Evolutionary conservation across 2,888 invertebrate genomes (phyloP), one percentile per base, ranked within the genome.

Genomic region (Volucella inflata): DNA sequence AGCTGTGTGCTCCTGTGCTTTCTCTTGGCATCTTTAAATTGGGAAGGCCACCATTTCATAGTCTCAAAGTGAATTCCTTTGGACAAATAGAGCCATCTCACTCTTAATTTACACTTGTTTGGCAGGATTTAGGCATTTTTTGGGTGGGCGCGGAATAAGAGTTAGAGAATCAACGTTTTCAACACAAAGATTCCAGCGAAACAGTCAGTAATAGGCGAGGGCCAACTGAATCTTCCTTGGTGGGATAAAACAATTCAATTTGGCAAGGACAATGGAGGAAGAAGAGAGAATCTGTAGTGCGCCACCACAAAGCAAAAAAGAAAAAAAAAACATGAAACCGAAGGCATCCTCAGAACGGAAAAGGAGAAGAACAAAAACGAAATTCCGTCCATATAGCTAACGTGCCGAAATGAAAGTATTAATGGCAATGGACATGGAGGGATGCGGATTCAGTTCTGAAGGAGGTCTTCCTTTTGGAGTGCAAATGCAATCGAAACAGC

Each of bases 71-170:
- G 48, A 76, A 70, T 71, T 77, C 65, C 50, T n/a, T 57, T 46
- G 16, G 30, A 60, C 46, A 65, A 59, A 57, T 48, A 36, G 38
- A 71, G 53, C 67, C 82, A 67, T 60, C 77, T 50, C 40, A 36
- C 16, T 71, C 82, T 77, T 82, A 76, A 82, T 82, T 77, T 77
- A 71, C 82, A 77, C 82, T 82, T 82, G 60, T 82, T 71, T 82
- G 60, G 42, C 42, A 51, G 21, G 36, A 17, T 44, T 70, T 30
- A 30, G 30, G 30, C 30, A 6, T 30, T 30, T 30, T 30, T 6
- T 6, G 30, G 42, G 21, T 11, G 3, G 57, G 60, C 12, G 62
- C 10, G 12, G 46, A 14, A 10, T 10, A 17, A 38, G 38, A 6
- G 16, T 50, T 65, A 50, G 36, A 50, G 30, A 64, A 77, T 76